Conservation (phyloP, 2,113 vertebrate genomes). For the Phaethornis superciliosus region DNA sequence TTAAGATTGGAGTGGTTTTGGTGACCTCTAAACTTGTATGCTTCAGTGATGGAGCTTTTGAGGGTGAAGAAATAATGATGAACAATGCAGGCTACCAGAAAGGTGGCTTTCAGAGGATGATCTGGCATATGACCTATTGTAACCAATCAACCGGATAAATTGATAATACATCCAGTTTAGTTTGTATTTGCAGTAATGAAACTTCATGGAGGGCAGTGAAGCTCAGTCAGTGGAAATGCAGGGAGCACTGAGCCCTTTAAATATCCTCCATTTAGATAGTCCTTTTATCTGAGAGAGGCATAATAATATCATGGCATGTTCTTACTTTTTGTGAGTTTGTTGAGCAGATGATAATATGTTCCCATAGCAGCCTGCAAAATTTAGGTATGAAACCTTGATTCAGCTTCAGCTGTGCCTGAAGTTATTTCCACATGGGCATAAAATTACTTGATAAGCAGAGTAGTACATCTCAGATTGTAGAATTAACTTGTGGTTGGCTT, state of each 20-base stretch:
- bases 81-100: background rate
- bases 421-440: background rate
- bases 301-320: background rate
- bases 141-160: background rate
- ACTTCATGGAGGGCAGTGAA: background rate
- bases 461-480: background rate
- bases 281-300: background rate
- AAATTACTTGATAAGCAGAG: slow-evolving; percentile 12
- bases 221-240: background rate
- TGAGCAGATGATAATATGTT: background rate
- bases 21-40: background rate
- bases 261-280: background rate
- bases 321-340: background rate
- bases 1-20: background rate
- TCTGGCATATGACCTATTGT: background rate
- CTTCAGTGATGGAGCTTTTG: background rate
- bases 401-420: background rate
- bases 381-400: background rate
- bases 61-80: background rate
- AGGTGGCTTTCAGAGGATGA: background rate
- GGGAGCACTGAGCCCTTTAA: background rate
- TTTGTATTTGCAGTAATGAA: background rate
- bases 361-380: slow-evolving; percentile 37
- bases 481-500: background rate
- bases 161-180: background rate